Evolutionary conservation across 1,140 invertebrate genomes (phyloP).

Genomic region (Procambarus clarkii): DNA sequence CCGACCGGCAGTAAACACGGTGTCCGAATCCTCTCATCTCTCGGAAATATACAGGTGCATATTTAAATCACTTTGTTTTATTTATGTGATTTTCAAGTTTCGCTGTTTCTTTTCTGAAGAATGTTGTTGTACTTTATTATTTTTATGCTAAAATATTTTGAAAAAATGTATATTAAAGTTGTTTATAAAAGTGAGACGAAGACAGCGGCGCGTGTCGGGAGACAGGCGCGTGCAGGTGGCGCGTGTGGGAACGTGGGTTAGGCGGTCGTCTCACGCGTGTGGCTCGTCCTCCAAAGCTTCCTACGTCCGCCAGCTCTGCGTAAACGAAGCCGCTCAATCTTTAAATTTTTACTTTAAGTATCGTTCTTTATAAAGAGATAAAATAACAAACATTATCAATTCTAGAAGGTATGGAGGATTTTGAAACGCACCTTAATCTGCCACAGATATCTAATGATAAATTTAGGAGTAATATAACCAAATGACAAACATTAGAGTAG

Average conservation of each 20-base stretch:
- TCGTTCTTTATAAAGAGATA: background rate
- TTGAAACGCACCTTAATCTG: no score
- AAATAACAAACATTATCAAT: no score
- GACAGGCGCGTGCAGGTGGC: constrained; percentile 22
- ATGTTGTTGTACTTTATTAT: background rate
- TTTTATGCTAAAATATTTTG: background rate
- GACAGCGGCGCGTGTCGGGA: background rate
- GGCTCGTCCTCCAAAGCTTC: constrained; percentile 6
- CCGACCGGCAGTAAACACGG: background rate
- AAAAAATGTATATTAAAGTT: background rate
- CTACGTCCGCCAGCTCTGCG: constrained; percentile 15
- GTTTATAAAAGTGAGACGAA: background rate
- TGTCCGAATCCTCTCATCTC: background rate
- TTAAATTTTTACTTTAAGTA: background rate
- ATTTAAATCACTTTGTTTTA: background rate
- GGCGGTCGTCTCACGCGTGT: constrained; percentile 53
- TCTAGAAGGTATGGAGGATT: no score
- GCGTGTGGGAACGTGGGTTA: constrained; percentile 59
- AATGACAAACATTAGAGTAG: no score
- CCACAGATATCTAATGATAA: no score
- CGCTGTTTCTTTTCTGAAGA: background rate
- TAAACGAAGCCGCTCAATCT: background rate
- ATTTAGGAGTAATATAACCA: no score
- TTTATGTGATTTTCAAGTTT: background rate
- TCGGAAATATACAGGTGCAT: background rate